Evolutionary conservation across 2,888 invertebrate genomes (phyloP), one percentile per base, ranked within the genome.

Genomic region (Bellardia pandia): DNA sequence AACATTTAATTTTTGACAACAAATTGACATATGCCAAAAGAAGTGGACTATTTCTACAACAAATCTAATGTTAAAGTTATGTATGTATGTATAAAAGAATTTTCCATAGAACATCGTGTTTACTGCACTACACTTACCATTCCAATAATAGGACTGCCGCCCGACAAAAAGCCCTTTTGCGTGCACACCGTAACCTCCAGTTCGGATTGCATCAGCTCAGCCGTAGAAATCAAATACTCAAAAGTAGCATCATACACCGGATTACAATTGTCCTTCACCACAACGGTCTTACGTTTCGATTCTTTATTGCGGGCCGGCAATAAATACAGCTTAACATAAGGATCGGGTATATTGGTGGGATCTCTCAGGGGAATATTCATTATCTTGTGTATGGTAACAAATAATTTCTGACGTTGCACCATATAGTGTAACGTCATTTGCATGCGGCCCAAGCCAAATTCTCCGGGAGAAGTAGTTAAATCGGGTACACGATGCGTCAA

Each of bases 191-290:
- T 97, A 45, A 98, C 95, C 93, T 98, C 97, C 84, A 98, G 94
- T 81, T 96, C 96, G 16, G 96, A 95, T 66, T 95, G 95, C 90
- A 96, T 95, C 77, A 98, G 93, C 92, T 98, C 98, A 2, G 96
- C 96, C 89, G 96, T 95, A 1, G 97, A 97, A 89, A 98, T 96
- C 66, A 96, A 94, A 94, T 98, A 98, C 93, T 98, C 98, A 92
- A 98, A 98, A 89, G 96, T 96, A 92, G 98, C 97, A 93, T 99
- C 98, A 93, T 96, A 99, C 40, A 96, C 95, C 0, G 98, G 98
- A 95, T 97, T 97, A 91, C 98, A 98, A 92, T 96, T 98, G 93
- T 98, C 98, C 92, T 98, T 98, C 45, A 93, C 90, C 91, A 97
- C 96, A 89, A 95, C 95, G 14, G 98, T 98, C 94, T 98, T 98